Percentiles rank a stretch among this genome's conserved stretches.
Evolutionary conservation across 2,888 invertebrate species (phyloP).

Genomic region (Eristalis arbustorum): DNA sequence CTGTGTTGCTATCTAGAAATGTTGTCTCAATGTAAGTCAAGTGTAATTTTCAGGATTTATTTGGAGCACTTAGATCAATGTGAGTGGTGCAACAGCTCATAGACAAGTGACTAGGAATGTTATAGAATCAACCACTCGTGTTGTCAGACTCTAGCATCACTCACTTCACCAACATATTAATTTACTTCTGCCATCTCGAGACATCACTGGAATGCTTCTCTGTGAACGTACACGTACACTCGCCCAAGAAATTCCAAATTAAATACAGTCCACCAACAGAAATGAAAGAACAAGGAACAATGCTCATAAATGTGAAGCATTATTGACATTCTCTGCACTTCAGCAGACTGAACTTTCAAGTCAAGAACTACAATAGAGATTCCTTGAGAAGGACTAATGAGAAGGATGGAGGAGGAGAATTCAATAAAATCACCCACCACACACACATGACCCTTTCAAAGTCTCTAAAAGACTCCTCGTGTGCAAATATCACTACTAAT

Average conservation of each 20-base stretch:
- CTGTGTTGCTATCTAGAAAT: too few species aligned
- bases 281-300: neutral
- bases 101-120: too few species aligned
- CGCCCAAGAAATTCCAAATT: neutral
- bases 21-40: too few species aligned
- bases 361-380: neutral
- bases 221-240: neutral
- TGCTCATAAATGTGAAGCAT: neutral
- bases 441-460: neutral
- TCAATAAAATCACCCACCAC: neutral
- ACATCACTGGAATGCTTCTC: too few species aligned
- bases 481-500: slow-evolving; percentile 54
- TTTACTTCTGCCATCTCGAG: too few species aligned
- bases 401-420: neutral
- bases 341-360: neutral
- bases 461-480: slow-evolving; percentile 29
- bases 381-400: neutral
- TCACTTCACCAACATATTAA: too few species aligned
- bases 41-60: too few species aligned
- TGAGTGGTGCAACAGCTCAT: too few species aligned
- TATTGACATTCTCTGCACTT: neutral
- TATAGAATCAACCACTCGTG: too few species aligned
- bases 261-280: neutral
- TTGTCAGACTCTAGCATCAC: too few species aligned
- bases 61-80: too few species aligned